Evolutionary conservation across 2,888 invertebrate species (phyloP).

Genomic region (Xestia c-nigrum): DNA sequence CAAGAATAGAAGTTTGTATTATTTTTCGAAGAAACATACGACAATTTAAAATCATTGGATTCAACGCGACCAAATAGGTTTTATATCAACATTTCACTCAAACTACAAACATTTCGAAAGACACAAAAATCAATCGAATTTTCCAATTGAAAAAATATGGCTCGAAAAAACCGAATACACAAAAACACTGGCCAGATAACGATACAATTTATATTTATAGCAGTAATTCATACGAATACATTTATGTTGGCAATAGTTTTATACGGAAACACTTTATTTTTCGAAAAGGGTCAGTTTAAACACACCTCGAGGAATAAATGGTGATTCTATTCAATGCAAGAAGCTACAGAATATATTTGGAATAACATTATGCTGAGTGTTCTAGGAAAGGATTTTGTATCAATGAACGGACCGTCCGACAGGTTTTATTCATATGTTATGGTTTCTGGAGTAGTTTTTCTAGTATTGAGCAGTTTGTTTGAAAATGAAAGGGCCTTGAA

Average conservation of each 20-base stretch:
- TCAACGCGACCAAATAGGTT: background rate
- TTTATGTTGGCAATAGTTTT: slow-evolving; percentile 63
- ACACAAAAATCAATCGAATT: slow-evolving; percentile 26
- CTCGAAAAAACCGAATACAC: slow-evolving; percentile 32
- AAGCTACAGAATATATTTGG: slow-evolving; percentile 79
- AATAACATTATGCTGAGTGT: slow-evolving; percentile 81
- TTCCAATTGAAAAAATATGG: slow-evolving; percentile 59
- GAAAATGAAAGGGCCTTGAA: background rate
- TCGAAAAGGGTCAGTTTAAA: slow-evolving; percentile 70
- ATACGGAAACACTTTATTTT: slow-evolving; percentile 65
- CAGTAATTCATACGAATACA: slow-evolving; percentile 50
- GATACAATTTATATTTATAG: slow-evolving; percentile 62
- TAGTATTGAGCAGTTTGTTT: slow-evolving; percentile 26
- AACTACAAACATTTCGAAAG: slow-evolving; percentile 35
- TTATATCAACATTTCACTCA: background rate
- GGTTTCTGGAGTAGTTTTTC: slow-evolving; percentile 48
- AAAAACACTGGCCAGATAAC: slow-evolving; percentile 40
- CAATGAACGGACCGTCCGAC: slow-evolving; percentile 72
- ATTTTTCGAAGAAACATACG: background rate
- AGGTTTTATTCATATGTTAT: slow-evolving; percentile 66
- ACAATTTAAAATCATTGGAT: background rate
- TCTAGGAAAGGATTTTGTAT: slow-evolving; percentile 81
- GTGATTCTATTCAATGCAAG: slow-evolving; percentile 79
- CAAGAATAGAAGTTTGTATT: background rate
- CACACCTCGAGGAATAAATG: slow-evolving; percentile 72